Percentiles rank a stretch among this genome's conserved stretches.
phyloP scores from a whole-genome alignment of 2,113 vertebrate genomes.

The Poeciliopsis occidentalis region DNA sequence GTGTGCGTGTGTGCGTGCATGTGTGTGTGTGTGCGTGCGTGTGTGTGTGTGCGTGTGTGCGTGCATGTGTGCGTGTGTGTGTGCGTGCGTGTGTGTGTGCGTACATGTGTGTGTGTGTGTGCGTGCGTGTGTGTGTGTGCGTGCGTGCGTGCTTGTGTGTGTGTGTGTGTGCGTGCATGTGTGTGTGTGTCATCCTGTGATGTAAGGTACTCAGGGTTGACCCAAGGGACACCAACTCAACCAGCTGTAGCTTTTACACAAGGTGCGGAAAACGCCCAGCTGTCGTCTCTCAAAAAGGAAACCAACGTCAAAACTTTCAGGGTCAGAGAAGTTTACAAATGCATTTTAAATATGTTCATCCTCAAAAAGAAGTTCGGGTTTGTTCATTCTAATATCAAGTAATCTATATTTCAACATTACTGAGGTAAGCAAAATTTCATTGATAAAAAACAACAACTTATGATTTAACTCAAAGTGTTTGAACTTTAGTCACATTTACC shows the following conservation, averaged over 20 bases:
- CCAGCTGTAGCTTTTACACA: neutral
- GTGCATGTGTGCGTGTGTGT: neutral
- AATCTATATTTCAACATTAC: too few relatives aligned
- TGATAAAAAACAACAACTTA: too few relatives aligned
- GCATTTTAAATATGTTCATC: too few relatives aligned
- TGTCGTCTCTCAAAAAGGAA: neutral
- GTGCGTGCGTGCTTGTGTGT: too few relatives aligned
- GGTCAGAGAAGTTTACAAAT: neutral
- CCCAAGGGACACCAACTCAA: constrained; percentile 1
- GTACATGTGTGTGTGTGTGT: neutral
- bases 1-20: neutral
- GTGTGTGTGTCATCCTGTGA: constrained; percentile 14
- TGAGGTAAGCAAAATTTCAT: too few relatives aligned
- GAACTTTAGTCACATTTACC: too few relatives aligned
- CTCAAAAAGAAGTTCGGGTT: too few relatives aligned
- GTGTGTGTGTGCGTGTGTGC: neutral
- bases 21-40: neutral
- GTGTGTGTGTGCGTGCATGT: neutral
- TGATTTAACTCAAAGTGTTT: too few relatives aligned
- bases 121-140: neutral
- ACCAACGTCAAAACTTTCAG: neutral
- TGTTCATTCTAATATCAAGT: too few relatives aligned
- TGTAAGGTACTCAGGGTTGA: constrained; percentile 19
- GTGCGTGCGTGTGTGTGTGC: neutral
- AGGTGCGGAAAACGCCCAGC: neutral